Conservation (phyloP, 2,888 invertebrate genomes). For the Heliconius cydno region DNA sequence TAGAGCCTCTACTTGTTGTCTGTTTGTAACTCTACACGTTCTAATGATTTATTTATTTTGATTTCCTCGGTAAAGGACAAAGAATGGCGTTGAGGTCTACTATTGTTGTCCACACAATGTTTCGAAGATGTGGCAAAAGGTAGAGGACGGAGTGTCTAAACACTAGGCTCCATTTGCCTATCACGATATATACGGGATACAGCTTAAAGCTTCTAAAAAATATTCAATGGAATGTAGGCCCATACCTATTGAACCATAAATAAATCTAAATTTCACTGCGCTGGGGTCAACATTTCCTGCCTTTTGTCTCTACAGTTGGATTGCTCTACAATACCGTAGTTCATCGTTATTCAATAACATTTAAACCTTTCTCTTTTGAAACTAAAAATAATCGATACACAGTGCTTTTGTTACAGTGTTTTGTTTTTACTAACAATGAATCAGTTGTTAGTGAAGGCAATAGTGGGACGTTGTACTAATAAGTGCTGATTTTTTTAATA, state of each 20-base stretch:
- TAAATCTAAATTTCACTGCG: neutral
- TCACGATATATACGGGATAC: neutral
- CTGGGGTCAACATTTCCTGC: neutral
- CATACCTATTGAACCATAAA: neutral
- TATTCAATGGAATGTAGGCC: neutral
- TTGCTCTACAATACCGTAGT: neutral
- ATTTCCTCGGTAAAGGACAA: too few relatives aligned
- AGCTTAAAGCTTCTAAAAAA: neutral
- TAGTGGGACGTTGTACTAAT: neutral
- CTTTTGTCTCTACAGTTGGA: conserved; percentile 7
- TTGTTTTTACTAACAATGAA: conserved; percentile 9
- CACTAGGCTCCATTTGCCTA: neutral
- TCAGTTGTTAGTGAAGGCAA: conserved; percentile 2
- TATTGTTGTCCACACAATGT: too few relatives aligned
- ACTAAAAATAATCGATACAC: conserved; percentile 15
- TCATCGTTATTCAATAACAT: conserved; percentile 16
- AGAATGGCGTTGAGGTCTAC: too few relatives aligned
- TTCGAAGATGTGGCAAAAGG: too few relatives aligned
- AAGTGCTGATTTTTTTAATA: neutral
- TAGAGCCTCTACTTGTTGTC: too few relatives aligned
- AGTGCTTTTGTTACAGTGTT: conserved; percentile 7
- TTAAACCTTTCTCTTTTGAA: conserved; percentile 12
- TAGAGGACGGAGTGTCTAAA: too few relatives aligned
- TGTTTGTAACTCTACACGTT: too few relatives aligned
- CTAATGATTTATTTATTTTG: neutral